A percentile compares a stretch with the other conserved stretches of the same genome.
phyloP scores from a whole-genome alignment of 2,797 vertebrate genomes.

The Enteromius paludinosus region DNA sequence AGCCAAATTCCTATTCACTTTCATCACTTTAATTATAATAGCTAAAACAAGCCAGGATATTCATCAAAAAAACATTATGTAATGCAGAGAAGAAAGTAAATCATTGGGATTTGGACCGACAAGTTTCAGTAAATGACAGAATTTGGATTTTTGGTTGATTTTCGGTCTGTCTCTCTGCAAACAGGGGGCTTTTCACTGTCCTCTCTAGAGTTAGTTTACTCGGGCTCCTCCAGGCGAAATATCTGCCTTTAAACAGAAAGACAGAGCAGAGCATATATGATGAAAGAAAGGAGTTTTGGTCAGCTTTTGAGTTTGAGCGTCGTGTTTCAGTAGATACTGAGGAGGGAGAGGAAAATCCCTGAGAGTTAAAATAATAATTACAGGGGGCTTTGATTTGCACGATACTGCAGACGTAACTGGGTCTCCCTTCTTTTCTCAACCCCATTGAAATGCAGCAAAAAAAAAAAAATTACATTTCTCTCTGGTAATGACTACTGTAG shows the following conservation, averaged over 20 bases:
- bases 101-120: not conserved
- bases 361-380: slow-evolving; percentile 80
- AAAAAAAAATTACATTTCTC: not conserved
- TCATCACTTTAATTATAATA: not conserved
- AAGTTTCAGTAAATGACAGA: not conserved
- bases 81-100: not conserved
- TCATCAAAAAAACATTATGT: not conserved
- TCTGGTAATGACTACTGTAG: slow-evolving; percentile 10
- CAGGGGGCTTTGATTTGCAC: slow-evolving; percentile 74
- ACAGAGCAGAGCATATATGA: slow-evolving; percentile 63
- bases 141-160: not conserved
- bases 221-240: slow-evolving; percentile 54
- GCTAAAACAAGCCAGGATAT: not conserved
- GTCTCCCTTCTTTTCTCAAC: slow-evolving; percentile 47
- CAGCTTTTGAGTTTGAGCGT: slow-evolving; percentile 71
- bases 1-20: not conserved
- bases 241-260: slow-evolving; percentile 63
- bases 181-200: slow-evolving; percentile 32
- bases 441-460: slow-evolving; percentile 40
- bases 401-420: slow-evolving; percentile 61
- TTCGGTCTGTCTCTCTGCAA: slow-evolving; percentile 67
- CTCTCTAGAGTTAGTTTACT: slow-evolving; percentile 48
- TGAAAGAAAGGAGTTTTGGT: slow-evolving; percentile 67
- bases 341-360: slow-evolving; percentile 70
- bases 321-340: slow-evolving; percentile 63